A percentile compares a stretch with the other conserved stretches of the same genome.
phyloP scores from a whole-genome alignment of 1,140 invertebrate genomes.

The Diabrotica virgifera region DNA sequence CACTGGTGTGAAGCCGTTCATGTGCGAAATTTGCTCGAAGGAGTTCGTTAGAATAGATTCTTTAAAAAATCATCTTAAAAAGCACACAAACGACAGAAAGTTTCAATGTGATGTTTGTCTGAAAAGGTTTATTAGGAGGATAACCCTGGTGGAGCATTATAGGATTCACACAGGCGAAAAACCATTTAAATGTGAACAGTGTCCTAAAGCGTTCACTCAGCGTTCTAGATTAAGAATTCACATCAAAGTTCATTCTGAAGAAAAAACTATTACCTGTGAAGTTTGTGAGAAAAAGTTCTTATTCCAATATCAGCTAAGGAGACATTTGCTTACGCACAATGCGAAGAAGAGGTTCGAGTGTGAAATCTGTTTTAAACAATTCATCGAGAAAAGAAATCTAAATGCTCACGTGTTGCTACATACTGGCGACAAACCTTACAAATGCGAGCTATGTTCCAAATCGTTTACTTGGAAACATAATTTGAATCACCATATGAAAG shows the following conservation, averaged over 20 bases:
- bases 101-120: conserved; percentile 42
- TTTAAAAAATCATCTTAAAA: conserved; percentile 44
- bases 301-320: background rate
- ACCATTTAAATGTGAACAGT: conserved; percentile 52
- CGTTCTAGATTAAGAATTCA: conserved; percentile 55
- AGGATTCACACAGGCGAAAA: conserved; percentile 54
- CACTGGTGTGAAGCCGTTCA: background rate
- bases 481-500: background rate
- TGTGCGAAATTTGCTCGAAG: background rate
- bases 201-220: conserved; percentile 52
- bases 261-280: conserved; percentile 52
- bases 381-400: conserved; percentile 1
- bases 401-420: background rate
- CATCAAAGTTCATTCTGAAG: conserved; percentile 54
- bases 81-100: conserved; percentile 24
- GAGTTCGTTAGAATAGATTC: background rate
- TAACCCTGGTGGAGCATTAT: conserved; percentile 58
- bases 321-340: background rate
- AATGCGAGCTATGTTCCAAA: background rate
- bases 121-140: conserved; percentile 54
- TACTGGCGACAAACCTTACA: background rate
- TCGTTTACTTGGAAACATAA: background rate
- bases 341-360: background rate
- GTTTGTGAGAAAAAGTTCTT: conserved; percentile 47
- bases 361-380: background rate